Base-by-base conservation (phyloP, 2,888 invertebrate species). In the Agriotes lineatus region DNA sequence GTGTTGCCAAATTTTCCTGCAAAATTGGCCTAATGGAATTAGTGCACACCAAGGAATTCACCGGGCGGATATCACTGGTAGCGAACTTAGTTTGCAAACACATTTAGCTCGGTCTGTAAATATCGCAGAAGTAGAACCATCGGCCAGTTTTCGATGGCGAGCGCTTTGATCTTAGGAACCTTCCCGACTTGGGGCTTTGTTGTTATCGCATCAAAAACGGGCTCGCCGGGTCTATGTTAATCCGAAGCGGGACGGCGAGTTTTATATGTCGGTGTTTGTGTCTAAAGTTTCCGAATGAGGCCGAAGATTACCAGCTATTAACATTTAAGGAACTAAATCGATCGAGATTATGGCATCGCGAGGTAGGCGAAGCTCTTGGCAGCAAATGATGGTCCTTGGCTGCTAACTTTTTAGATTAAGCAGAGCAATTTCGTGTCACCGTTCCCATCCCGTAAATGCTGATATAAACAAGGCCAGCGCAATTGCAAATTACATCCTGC, bases 391-490 rank as follows among this genome's bases (percentile, higher is more conserved):
- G 61, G 61, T 56, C 67, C 44, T 64, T 58, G 50, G 44, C 62
- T 35, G 42, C 48, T 63, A 68, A 68, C 63, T 68, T 64, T 68
- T 68, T 63, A 68, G 58, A 68, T 68, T 68, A 68, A 68, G 63
- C 42, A 33, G 35, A 63, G 50, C 59, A 63, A 63, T 68, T 64
- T 68, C 50, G 63, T 39, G 19, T 42, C 48, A 56, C 57, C 58
- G 50, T 58, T 58, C 50, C 25, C 58, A 68, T 68, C 48, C 30
- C 18, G 61, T 57, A 56, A 62, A 62, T 61, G 45, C 42, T 37
- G 59, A 52, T 66, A 59, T 66, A 66, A 56, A 52, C 54, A 61
- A 62, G 37, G 57, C 25, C 57, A 61, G 50, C 48, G 48, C 61
- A 56, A 56, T 61, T 60, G 60, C 60, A 67, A 67, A 67, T 67